A percentile compares a stretch with the other conserved stretches of the same genome.
phyloP scores from a whole-genome alignment of 2,797 vertebrate genomes.

The Lithobates pipiens region DNA sequence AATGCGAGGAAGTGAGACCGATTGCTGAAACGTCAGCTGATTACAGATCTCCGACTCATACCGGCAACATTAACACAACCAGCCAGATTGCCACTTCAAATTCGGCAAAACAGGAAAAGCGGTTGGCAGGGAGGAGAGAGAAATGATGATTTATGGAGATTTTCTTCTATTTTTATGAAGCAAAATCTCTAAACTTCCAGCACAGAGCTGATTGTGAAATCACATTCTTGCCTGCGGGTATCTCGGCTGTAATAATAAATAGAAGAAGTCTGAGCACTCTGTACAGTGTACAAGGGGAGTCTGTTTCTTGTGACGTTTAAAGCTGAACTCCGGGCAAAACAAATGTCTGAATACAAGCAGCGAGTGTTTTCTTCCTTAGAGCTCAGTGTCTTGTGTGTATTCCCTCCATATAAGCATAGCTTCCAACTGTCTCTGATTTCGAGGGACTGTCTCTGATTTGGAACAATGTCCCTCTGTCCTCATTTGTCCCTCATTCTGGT shows the following conservation, averaged over 20 bases:
- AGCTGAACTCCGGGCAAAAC: too few relatives aligned
- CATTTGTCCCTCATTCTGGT: too few relatives aligned
- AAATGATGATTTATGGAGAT: conserved; percentile 11
- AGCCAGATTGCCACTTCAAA: background rate
- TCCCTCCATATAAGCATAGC: too few relatives aligned
- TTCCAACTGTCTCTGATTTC: too few relatives aligned
- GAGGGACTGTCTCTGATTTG: too few relatives aligned
- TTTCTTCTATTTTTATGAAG: background rate
- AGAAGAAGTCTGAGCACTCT: too few relatives aligned
- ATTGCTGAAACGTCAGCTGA: background rate
- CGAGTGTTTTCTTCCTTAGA: too few relatives aligned
- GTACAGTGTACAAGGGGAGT: too few relatives aligned
- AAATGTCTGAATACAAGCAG: too few relatives aligned
- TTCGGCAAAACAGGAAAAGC: conserved; percentile 34
- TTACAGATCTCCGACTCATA: background rate
- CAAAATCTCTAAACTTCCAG: background rate
- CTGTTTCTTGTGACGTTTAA: too few relatives aligned
- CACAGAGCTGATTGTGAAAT: background rate
- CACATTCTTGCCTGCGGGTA: background rate
- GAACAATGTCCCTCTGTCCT: too few relatives aligned
- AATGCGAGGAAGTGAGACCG: conserved; percentile 1
- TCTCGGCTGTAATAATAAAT: background rate
- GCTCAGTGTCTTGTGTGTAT: too few relatives aligned
- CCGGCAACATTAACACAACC: background rate
- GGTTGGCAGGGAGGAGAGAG: background rate